A percentile compares a stretch with the other conserved stretches of the same genome.
Conservation (phyloP, 2,113 vertebrate genomes). For the Furnarius figulus region DNA sequence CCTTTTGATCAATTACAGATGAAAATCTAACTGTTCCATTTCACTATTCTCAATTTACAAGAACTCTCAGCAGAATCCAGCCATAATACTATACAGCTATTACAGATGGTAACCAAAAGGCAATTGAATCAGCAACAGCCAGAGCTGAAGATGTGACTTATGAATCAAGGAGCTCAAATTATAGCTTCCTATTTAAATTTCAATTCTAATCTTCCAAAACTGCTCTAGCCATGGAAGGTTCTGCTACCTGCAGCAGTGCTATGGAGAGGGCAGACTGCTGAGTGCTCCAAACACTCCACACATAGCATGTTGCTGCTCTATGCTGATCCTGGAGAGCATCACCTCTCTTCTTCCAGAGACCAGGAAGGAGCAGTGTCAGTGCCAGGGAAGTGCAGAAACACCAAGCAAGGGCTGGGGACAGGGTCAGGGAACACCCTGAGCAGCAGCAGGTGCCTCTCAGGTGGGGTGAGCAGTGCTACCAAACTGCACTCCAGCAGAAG, state of each 20-base stretch:
- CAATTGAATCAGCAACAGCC: neutral
- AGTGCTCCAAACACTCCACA: neutral
- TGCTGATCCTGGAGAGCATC: neutral
- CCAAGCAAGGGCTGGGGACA: rapidly evolving
- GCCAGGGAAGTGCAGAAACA: neutral
- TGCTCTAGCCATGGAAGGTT: neutral
- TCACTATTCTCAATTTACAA: neutral
- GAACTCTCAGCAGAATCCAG: neutral
- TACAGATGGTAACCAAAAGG: neutral
- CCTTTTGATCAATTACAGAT: neutral
- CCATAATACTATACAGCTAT: neutral
- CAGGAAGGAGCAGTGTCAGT: neutral
- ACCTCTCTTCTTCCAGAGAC: neutral
- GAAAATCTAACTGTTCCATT: neutral
- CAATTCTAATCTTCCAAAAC: neutral
- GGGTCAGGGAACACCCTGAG: neutral
- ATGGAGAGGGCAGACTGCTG: neutral
- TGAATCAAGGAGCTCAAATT: neutral
- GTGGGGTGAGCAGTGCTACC: neutral
- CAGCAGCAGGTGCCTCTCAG: neutral
- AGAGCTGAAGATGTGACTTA: neutral
- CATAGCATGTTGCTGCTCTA: neutral
- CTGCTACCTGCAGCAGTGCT: neutral
- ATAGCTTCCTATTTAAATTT: neutral
- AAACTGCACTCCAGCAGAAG: neutral